Base-by-base conservation (phyloP, 2,888 invertebrate species). In the Leptinotarsa haldemani region DNA sequence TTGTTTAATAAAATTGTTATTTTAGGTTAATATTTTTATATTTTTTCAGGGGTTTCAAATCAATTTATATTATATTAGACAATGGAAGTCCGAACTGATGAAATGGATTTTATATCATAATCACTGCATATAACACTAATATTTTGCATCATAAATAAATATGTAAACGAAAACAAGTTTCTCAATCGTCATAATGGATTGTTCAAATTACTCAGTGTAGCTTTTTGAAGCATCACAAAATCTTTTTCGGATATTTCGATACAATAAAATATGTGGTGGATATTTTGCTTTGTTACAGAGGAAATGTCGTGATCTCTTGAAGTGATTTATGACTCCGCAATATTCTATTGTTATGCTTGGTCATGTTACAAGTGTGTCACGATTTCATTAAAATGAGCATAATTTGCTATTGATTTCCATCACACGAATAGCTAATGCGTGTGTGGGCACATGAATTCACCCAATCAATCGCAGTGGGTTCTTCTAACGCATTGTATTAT, bases 381-480 rank as follows among this genome's bases (percentile, higher is more conserved):
- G 56, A 20, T 56, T 56, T 56, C 22, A 20, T 15, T 22, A 56
- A 56, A 22, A 22, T 56, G 56, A 22, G 56, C 56, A 22, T 56
- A 22, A 56, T 56, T 25, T 13, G 4, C 12, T 56, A 56, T 56
- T 56, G 56, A 56, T 56, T 56, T 56, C 22, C 56, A 20, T 20
- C 20, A 4, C 56, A 56, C 20, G 25, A 56, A 56, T 56, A 56
- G 56, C 56, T 22, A 56, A 56, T 22, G 56, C 56, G 56, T 56
- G 56, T 25, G 56, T 56, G 22, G 56, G 22, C 56, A 56, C 22
- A 56, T 56, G 56, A 56, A 56, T 22, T 56, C 15, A 56, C 22
- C 56, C 22, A 56, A 25, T 56, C 3, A 22, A 22, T 56, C 25
- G 20, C 22, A 15, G 15, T 22, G 18, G 56, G 13, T 56, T 56